phyloP scores from a whole-genome alignment of 2,888 invertebrate genomes.

The Drosophila monieri region DNA sequence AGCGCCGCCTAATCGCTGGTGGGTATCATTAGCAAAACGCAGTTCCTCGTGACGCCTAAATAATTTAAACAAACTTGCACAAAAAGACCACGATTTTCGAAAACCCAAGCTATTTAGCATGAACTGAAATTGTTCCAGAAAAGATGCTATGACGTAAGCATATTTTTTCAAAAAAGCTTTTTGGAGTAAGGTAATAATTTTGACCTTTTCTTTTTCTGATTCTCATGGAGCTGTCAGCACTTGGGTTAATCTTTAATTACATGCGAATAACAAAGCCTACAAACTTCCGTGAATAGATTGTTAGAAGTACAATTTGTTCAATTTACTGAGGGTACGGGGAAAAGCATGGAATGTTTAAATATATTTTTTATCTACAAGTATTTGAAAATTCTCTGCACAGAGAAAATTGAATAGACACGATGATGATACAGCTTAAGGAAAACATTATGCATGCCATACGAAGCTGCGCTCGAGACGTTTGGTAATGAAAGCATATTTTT shows the following conservation, averaged over 20 bases:
- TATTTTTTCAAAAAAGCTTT: slow-evolving; percentile 7
- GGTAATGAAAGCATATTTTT: slow-evolving; percentile 77
- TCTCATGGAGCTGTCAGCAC: slow-evolving; percentile 39
- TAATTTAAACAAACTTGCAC: slow-evolving; percentile 41
- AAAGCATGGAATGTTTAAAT: slow-evolving; percentile 19
- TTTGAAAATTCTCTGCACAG: slow-evolving; percentile 32
- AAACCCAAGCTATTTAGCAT: background rate
- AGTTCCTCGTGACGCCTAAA: slow-evolving; percentile 59
- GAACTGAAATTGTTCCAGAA: slow-evolving; percentile 13
- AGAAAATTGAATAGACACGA: slow-evolving; percentile 15
- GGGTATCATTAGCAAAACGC: slow-evolving; percentile 47
- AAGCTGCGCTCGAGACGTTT: slow-evolving; percentile 58
- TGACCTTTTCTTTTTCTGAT: slow-evolving; percentile 19
- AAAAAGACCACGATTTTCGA: background rate
- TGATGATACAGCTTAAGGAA: slow-evolving; percentile 22
- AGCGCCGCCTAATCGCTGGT: slow-evolving; percentile 47
- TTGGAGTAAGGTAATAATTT: background rate
- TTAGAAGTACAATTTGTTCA: slow-evolving; percentile 54
- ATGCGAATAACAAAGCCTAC: slow-evolving; percentile 20
- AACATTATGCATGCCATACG: slow-evolving; percentile 54
- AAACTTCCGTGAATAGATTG: slow-evolving; percentile 61
- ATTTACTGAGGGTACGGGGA: slow-evolving; percentile 8
- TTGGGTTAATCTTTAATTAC: slow-evolving; percentile 39
- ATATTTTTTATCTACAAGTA: slow-evolving; percentile 18
- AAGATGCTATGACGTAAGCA: background rate